phyloP scores from a whole-genome alignment of 2,113 vertebrate species.

The Lepisosteus oculatus region DNA sequence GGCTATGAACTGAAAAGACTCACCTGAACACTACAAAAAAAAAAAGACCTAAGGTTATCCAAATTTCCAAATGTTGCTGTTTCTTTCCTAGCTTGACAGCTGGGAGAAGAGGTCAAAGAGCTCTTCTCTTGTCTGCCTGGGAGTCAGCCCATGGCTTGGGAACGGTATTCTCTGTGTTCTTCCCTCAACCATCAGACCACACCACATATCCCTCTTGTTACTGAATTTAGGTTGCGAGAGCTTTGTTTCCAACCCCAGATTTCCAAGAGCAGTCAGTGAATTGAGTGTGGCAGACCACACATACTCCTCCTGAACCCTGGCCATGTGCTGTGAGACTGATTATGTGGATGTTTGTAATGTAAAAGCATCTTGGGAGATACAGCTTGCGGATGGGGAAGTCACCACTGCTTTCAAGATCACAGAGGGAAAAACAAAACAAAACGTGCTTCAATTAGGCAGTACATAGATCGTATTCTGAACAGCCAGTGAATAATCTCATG shows the following conservation, averaged over 20 bases:
- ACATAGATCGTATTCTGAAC: no score
- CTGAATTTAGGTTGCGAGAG: background rate
- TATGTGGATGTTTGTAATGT: constrained; percentile 12
- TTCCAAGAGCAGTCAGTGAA: background rate
- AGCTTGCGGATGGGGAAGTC: background rate
- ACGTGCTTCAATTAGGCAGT: no score
- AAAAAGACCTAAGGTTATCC: no score
- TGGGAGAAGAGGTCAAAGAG: background rate
- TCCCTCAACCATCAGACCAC: background rate
- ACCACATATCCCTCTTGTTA: background rate
- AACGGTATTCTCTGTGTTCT: background rate
- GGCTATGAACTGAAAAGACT: no score
- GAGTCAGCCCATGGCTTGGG: background rate
- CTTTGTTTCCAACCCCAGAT: background rate
- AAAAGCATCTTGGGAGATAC: background rate
- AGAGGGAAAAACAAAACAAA: no score
- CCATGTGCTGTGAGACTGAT: constrained; percentile 8
- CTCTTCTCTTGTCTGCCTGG: background rate
- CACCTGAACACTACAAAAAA: no score
- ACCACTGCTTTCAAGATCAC: background rate
- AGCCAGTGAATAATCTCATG: no score
- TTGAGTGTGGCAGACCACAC: constrained; percentile 7
- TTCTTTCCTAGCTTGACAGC: background rate
- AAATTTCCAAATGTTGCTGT: no score
- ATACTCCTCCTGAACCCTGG: background rate